Conservation (phyloP, 2,888 invertebrate genomes). For the Cantharis rustica region DNA sequence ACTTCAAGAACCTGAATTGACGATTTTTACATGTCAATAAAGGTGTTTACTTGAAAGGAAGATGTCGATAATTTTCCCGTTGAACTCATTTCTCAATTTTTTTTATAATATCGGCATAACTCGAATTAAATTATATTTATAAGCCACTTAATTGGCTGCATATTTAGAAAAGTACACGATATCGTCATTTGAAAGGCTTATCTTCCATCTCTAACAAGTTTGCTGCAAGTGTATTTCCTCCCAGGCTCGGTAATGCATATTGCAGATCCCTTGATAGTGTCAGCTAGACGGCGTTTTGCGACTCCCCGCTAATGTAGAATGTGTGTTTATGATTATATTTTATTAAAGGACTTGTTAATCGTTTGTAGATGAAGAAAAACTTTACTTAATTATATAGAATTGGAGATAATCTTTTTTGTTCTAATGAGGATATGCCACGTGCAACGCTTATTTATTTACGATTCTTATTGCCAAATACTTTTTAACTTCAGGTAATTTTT, state of each 20-base stretch:
- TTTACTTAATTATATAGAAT: constrained; percentile 38
- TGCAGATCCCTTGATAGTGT: constrained; percentile 42
- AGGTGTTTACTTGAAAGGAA: not conserved
- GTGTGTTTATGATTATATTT: constrained; percentile 44
- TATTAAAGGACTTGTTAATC: constrained; percentile 43
- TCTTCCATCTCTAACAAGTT: constrained; percentile 49
- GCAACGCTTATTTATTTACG: not conserved
- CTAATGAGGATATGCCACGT: not conserved
- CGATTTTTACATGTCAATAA: not conserved
- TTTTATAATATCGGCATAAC: not conserved
- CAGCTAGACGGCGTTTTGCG: constrained; percentile 39
- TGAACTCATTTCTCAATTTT: not conserved
- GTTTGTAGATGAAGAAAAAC: constrained; percentile 40
- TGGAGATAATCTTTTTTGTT: not conserved
- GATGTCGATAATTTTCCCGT: not conserved
- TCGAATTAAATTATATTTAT: constrained; percentile 4
- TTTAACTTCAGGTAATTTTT: too few species aligned
- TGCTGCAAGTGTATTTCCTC: constrained; percentile 51
- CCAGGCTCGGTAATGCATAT: constrained; percentile 46
- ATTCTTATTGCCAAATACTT: not conserved
- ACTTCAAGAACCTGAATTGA: not conserved
- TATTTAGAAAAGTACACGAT: constrained; percentile 35
- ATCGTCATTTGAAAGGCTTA: constrained; percentile 39
- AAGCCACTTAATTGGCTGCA: constrained; percentile 37
- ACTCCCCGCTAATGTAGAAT: constrained; percentile 42